Evolutionary conservation across 1,140 invertebrate genomes (phyloP).

Genomic region (Atta cephalotes): DNA sequence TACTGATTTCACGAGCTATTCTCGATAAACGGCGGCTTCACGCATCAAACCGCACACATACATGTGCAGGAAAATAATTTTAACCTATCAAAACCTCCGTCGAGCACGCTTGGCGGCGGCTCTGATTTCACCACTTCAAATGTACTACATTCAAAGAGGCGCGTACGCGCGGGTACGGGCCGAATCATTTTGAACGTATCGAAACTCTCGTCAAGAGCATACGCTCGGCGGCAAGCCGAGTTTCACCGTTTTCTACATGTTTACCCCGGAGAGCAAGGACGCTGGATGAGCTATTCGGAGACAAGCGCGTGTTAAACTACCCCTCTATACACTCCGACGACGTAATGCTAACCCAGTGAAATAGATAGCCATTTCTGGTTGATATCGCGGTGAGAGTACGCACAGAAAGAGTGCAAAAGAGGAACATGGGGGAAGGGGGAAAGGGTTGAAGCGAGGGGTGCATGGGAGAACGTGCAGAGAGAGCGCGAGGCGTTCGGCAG

Average conservation of each 20-base stretch:
- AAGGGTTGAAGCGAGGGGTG: background rate
- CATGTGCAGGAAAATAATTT: conserved; percentile 53
- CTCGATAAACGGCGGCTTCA: conserved; percentile 47
- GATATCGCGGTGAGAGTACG: conserved; percentile 53
- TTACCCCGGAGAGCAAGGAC: conserved; percentile 2
- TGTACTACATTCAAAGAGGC: conserved; percentile 60
- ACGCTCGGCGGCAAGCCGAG: conserved; percentile 9
- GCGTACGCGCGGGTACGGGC: conserved; percentile 37
- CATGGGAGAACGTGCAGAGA: background rate
- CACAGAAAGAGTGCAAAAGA: conserved; percentile 55
- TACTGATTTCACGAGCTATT: conserved; percentile 8
- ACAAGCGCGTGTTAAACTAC: conserved; percentile 7
- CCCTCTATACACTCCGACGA: background rate
- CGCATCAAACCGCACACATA: conserved; percentile 23
- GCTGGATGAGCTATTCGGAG: conserved; percentile 39
- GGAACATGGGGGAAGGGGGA: background rate
- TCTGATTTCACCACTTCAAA: conserved; percentile 60
- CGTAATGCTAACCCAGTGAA: conserved; percentile 84
- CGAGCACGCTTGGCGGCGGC: conserved; percentile 60
- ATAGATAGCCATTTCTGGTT: conserved; percentile 78
- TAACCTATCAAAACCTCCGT: conserved; percentile 63
- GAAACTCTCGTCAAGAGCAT: background rate
- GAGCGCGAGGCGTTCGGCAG: background rate
- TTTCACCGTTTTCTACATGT: conserved; percentile 26
- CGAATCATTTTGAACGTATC: conserved; percentile 54